These are phyloP conservation scores for Drosophila eugracilis DNA, from an alignment of 1,140 invertebrate species.

Conservation along the genomic window DNA sequence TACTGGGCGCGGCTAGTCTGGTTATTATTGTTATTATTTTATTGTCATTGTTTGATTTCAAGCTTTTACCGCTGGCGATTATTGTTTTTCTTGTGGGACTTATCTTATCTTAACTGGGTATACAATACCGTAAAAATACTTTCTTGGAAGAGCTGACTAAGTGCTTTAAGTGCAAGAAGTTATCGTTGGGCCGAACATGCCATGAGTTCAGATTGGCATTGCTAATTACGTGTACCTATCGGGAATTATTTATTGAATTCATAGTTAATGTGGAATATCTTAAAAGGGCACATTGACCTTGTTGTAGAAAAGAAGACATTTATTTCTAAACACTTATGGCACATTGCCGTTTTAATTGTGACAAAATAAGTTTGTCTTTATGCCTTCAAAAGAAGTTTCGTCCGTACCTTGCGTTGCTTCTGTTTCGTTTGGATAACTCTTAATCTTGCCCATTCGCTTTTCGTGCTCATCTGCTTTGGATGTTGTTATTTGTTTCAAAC, in stretches of 20 bases:
- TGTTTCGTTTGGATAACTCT: constrained; percentile 27
- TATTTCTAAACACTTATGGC: constrained; percentile 28
- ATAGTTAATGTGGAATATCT: neutral
- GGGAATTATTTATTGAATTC: constrained; percentile 1
- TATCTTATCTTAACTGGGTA: constrained; percentile 16
- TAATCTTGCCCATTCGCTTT: constrained; percentile 46
- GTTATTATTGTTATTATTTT: constrained; percentile 26
- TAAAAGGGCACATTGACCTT: too few species aligned
- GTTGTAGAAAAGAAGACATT: too few species aligned
- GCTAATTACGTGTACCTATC: constrained; percentile 12
- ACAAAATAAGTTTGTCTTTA: constrained; percentile 46
- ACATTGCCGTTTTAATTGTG: constrained; percentile 69
- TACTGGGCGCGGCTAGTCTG: neutral
- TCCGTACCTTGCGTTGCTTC: constrained; percentile 27
- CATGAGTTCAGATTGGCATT: constrained; percentile 2
- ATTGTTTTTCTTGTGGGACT: neutral
- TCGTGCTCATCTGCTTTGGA: constrained; percentile 36
- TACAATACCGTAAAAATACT: constrained; percentile 4
- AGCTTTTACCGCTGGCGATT: constrained; percentile 4
- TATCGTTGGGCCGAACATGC: constrained; percentile 8
- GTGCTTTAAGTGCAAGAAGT: constrained; percentile 35
- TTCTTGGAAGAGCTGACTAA: constrained; percentile 24
- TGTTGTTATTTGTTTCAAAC: constrained; percentile 59
- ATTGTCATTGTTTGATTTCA: constrained; percentile 39
- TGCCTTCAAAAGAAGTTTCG: constrained; percentile 59